Conservation (phyloP, 2,113 vertebrate genomes). For the Gila orcuttii region DNA sequence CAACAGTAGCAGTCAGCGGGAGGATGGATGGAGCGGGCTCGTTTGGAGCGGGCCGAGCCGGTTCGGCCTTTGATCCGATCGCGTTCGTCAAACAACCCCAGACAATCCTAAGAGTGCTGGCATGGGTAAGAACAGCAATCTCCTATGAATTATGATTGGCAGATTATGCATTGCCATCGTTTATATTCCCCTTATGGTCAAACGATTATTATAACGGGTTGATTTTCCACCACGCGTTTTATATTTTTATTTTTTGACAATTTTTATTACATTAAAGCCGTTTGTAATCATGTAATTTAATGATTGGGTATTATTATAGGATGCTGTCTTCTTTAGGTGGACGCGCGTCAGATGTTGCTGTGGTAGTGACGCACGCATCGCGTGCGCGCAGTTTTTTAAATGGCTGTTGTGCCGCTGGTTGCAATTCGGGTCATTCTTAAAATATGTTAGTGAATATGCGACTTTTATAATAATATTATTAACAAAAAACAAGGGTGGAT, state of each 20-base stretch:
- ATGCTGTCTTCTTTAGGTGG: background rate
- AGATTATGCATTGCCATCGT: background rate
- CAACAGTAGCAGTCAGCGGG: slow-evolving; percentile 5
- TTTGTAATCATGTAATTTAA: background rate
- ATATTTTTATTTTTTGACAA: too few relatives aligned
- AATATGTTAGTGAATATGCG: background rate
- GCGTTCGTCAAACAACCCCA: slow-evolving; percentile 81
- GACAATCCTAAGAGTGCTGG: slow-evolving; percentile 78
- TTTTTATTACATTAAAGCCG: too few relatives aligned
- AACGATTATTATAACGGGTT: background rate
- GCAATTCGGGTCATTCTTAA: background rate
- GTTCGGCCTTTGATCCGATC: slow-evolving; percentile 77
- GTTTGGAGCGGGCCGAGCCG: slow-evolving; percentile 83
- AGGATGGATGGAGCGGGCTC: slow-evolving; percentile 80
- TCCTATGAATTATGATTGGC: background rate
- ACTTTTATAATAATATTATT: background rate
- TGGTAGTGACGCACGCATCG: slow-evolving; percentile 44
- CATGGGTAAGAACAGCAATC: slow-evolving; percentile 77
- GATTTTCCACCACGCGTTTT: background rate
- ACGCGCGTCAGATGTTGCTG: slow-evolving; percentile 51
- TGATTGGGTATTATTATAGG: background rate
- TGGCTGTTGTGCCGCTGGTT: background rate
- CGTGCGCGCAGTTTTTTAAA: background rate
- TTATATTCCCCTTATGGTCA: background rate
- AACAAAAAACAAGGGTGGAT: background rate